phyloP scores from a whole-genome alignment of 2,113 vertebrate species.

The Camelus bactrianus region DNA sequence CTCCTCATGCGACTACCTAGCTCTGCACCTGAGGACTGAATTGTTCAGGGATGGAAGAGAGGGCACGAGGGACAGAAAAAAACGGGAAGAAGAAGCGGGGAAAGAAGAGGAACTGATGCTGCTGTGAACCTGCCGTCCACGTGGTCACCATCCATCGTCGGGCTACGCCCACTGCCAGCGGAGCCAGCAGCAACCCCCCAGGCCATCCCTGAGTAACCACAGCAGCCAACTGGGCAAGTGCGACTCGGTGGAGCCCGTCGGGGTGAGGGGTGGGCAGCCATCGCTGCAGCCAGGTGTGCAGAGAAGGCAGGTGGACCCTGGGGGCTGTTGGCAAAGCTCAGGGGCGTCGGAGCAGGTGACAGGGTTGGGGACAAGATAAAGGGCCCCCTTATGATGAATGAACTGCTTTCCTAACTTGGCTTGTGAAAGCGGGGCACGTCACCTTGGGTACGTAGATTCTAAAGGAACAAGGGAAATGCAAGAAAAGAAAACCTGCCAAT shows the following conservation, averaged over 20 bases:
- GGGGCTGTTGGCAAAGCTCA: background rate
- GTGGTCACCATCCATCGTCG: conserved; percentile 95
- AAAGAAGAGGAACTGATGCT: fast-evolving
- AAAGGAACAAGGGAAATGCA: background rate
- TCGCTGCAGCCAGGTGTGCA: background rate
- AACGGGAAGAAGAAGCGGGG: background rate
- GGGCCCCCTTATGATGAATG: background rate
- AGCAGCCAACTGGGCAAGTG: conserved; percentile 97
- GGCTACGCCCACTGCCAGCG: conserved; percentile 95
- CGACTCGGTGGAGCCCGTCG: conserved; percentile 95
- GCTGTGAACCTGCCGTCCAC: conserved; percentile 83
- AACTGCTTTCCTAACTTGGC: background rate
- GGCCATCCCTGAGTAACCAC: conserved; percentile 93
- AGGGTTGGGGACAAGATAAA: fast-evolving
- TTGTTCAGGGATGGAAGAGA: background rate
- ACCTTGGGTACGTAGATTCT: background rate
- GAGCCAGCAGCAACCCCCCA: conserved; percentile 95
- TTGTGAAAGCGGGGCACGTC: background rate
- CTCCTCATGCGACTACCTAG: conserved; percentile 87
- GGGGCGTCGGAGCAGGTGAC: fast-evolving
- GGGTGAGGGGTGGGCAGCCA: conserved; percentile 83
- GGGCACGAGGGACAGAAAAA: fast-evolving
- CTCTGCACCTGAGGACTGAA: background rate
- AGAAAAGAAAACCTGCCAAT: background rate
- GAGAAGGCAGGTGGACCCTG: background rate